phyloP scores from a whole-genome alignment of 2,113 vertebrate species.

The Ploceus nigricollis region DNA sequence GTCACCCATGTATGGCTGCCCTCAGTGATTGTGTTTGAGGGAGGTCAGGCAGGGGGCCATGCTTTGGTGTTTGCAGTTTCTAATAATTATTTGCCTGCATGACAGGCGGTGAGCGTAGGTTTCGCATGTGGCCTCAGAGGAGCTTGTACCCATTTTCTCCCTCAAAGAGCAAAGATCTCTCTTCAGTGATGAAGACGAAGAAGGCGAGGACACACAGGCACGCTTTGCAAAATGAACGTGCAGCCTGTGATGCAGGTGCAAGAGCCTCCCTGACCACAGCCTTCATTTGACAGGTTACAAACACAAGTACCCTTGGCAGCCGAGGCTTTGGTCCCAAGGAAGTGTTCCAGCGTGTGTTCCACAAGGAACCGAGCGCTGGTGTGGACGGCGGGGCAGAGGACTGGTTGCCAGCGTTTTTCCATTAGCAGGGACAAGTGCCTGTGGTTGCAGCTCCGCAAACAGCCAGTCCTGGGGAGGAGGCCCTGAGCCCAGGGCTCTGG shows the following conservation, averaged over 20 bases:
- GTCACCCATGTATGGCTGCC: fast-evolving
- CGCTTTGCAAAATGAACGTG: fast-evolving
- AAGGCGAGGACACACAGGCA: fast-evolving
- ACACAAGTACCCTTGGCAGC: neutral
- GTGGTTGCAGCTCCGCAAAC: fast-evolving
- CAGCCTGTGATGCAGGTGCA: neutral
- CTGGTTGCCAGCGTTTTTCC: no score
- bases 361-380: fast-evolving
- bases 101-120: fast-evolving
- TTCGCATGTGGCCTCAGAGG: neutral
- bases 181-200: neutral
- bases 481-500: neutral
- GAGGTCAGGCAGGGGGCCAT: fast-evolving
- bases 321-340: fast-evolving
- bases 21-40: fast-evolving
- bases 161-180: neutral
- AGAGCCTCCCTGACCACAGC: neutral
- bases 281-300: neutral
- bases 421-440: neutral
- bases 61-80: neutral
- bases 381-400: fast-evolving
- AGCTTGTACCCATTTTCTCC: neutral
- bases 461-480: fast-evolving
- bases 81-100: neutral
- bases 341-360: fast-evolving